Conservation (phyloP, 2,888 invertebrate genomes). For the Amiota mariae region DNA sequence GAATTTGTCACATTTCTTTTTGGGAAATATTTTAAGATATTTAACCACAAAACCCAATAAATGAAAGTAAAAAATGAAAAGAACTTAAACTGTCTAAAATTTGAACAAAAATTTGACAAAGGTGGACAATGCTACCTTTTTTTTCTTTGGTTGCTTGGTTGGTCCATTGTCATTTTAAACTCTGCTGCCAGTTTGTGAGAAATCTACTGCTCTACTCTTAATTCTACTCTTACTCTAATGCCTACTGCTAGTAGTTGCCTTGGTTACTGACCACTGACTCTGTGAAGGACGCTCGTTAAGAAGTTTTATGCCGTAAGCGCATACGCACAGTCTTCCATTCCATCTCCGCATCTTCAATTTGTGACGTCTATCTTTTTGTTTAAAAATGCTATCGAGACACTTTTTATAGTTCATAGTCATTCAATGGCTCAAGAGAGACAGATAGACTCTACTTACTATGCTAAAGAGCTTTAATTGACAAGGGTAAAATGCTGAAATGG, state of each 20-base stretch:
- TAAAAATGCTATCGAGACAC: too few species aligned
- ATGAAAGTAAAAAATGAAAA: background rate
- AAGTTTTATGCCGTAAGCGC: background rate
- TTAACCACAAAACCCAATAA: background rate
- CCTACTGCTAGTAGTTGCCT: too few species aligned
- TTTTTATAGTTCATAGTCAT: too few species aligned
- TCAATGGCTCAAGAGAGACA: too few species aligned
- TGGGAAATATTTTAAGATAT: background rate
- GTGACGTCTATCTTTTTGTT: too few species aligned
- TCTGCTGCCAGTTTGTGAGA: too few species aligned
- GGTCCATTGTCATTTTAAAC: too few species aligned
- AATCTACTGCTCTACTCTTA: too few species aligned
- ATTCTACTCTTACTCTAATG: too few species aligned
- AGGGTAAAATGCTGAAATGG: constrained; percentile 58
- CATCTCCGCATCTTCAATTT: too few species aligned
- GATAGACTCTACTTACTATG: background rate
- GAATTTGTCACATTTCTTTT: background rate
- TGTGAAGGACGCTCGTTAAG: constrained; percentile 7
- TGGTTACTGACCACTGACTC: background rate
- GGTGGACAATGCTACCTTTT: constrained; percentile 10
- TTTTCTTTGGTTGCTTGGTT: background rate
- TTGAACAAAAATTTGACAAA: constrained; percentile 26
- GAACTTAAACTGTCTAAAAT: constrained; percentile 23
- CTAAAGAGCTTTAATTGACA: constrained; percentile 54
- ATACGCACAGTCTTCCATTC: background rate